Base-by-base conservation (phyloP, 2,113 vertebrate species). In the Pterocles burchelli region DNA sequence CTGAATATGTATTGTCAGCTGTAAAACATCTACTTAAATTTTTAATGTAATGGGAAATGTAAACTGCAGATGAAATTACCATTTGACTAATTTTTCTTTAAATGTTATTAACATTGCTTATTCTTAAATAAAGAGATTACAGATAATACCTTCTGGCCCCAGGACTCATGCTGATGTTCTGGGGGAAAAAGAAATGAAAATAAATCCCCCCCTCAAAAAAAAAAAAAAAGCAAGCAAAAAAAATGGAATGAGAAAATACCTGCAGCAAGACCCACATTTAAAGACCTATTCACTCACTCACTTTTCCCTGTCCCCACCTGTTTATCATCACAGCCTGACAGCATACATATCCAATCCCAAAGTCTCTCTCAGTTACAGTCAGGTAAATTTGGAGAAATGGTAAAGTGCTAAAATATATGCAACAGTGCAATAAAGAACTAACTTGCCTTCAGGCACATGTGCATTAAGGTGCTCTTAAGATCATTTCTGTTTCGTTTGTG, bases 11-110 rank as follows among this genome's bases (percentile, higher is more conserved):
- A 88, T 72, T 78, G 80, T 61, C 88, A 96, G 82, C 65, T 81
- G 83, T 17, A 90, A 89, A 78, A 68, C 68, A 86, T 45, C 87
- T 86, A 61, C 55, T 88, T 93, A 95, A 83, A 93, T 95, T 77
- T 90, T 81, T 89, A 91, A 65, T 38, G 48, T 61, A 91, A 93
- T 41, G 38, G 75, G 49, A 97, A 97, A 89, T 66, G 18, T 74
- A 95, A 97, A 91, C 59, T 76, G 84, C 87, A 97, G 75, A 91
- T 89, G 18, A 98, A 97, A 96, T 94, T 86, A 68, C 19, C 8
- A 77, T 63, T 70, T 76, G n/a, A 61, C 26, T 76, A 46, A 3
- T 61, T 87, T 41, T 52, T 83, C 45, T 90, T 95, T 81, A 58
- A 85, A 54, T 70, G n/a, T 52, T 77, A 61, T 83, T 78, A 89